Evolutionary conservation across 2,113 vertebrate genomes (phyloP).

Genomic region (Aramus guarauna): DNA sequence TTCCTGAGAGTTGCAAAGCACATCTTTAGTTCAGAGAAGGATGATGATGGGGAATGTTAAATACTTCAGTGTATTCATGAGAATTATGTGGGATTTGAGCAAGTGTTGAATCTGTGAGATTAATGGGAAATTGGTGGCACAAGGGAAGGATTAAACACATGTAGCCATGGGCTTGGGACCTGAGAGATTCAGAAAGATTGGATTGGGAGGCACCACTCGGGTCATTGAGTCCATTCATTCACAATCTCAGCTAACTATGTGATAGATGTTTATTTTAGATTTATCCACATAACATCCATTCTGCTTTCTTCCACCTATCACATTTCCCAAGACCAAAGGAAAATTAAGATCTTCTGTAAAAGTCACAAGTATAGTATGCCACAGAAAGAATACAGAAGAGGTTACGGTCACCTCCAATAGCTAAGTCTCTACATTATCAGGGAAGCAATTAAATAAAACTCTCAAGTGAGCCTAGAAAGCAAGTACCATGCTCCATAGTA

Average conservation of each 20-base stretch:
- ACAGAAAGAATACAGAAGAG: not conserved
- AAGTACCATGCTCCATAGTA: not conserved
- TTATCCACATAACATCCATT: not conserved
- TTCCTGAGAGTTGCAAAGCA: not conserved
- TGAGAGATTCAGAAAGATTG: not conserved
- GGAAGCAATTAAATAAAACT: not conserved
- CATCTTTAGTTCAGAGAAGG: not conserved
- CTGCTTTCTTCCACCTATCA: not conserved
- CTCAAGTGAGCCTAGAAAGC: not conserved
- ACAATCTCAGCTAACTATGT: not conserved
- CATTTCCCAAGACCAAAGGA: not conserved
- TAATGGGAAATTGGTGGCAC: slow-evolving; percentile 1
- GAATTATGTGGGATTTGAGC: slow-evolving; percentile 18
- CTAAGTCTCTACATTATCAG: not conserved
- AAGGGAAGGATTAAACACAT: not conserved
- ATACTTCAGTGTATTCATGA: not conserved
- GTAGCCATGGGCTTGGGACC: not conserved
- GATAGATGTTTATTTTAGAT: slow-evolving; percentile 1
- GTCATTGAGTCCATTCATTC: not conserved
- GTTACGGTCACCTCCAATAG: not conserved
- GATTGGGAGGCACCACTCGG: not conserved
- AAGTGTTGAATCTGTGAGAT: slow-evolving; percentile 12
- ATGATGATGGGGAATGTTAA: not conserved
- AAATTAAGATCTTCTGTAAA: not conserved
- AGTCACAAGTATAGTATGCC: not conserved